Evolutionary conservation across 2,888 invertebrate genomes (phyloP), one percentile per base, ranked within the genome.

Genomic region (Onchidella celtica): DNA sequence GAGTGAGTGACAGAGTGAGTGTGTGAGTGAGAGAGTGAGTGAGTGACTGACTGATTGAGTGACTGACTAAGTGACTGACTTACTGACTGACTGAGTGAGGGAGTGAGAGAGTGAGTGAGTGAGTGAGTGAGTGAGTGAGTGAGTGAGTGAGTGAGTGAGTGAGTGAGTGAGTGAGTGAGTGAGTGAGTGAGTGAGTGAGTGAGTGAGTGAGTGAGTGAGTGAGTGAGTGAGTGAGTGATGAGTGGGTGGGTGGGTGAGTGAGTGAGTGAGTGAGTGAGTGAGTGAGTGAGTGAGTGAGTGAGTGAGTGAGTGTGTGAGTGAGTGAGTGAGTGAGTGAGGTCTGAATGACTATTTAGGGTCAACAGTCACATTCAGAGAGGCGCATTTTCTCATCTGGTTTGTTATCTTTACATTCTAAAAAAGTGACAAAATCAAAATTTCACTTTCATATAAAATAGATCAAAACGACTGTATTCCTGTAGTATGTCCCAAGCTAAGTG

Each of bases 21-120:
- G 29, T 55, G 57, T 73, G 29, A 73, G 73, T 73, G 29, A 73
- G 57, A 55, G 29, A 73, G 73, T 73, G 29, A 73, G 57, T n/a
- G n/a, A n/a, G n/a, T n/a, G n/a, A n/a, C n/a, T n/a, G n/a, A n/a
- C n/a, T n/a, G n/a, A n/a, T n/a, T n/a, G n/a, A n/a, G n/a, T n/a
- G n/a, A n/a, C n/a, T n/a, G n/a, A n/a, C n/a, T n/a, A n/a, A n/a
- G n/a, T 73, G 29, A 73, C 57, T 73, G 24, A 40, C 40, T 70
- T 21, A 70, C 40, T 70, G 24, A 70, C 40, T 70, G 24, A 70
- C 57, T 73, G 29, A 73, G 73, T 73, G n/a, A 2, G 73, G 47
- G n/a, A 73, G 73, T 73, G 21, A 1, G 73, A 29, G 21, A 57
- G 57, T 29, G 21, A 29, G 73, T 57, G 21, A 73, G 73, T 57